Evolutionary conservation across 2,888 invertebrate genomes (phyloP).

Genomic region (Eupithecia tripunctaria): DNA sequence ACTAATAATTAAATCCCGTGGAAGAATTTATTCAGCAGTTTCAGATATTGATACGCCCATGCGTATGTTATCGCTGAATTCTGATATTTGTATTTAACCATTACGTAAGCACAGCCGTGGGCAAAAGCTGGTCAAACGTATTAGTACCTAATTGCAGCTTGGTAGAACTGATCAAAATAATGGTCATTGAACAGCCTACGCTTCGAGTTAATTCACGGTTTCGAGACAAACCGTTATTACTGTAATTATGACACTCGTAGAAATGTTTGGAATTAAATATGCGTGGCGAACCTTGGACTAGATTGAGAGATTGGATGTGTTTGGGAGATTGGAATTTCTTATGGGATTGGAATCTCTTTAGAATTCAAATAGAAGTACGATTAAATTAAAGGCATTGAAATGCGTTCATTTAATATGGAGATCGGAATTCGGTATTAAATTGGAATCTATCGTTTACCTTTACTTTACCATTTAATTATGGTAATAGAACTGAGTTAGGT

Average conservation of each 20-base stretch:
- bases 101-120: not conserved
- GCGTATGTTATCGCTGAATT: not conserved
- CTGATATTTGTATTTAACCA: not conserved
- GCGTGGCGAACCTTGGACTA: constrained; percentile 40
- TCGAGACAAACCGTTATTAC: constrained; percentile 34
- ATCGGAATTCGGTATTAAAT: too few species aligned
- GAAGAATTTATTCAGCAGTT: too few species aligned
- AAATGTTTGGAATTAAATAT: constrained; percentile 36
- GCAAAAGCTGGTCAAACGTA: not conserved
- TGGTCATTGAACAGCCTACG: constrained; percentile 29
- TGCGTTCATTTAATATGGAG: too few species aligned
- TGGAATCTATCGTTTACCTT: too few species aligned
- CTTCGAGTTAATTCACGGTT: constrained; percentile 28
- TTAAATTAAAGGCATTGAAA: too few species aligned
- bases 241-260: constrained; percentile 39
- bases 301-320: constrained; percentile 15
- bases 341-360: not conserved
- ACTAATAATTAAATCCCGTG: too few species aligned
- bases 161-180: constrained; percentile 5
- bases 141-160: not conserved
- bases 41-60: too few species aligned
- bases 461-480: too few species aligned
- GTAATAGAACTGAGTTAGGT: too few species aligned
- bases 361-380: too few species aligned
- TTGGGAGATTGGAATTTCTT: not conserved